Evolutionary conservation across 2,888 invertebrate species (phyloP).

Genomic region (Cloeon dipterum): DNA sequence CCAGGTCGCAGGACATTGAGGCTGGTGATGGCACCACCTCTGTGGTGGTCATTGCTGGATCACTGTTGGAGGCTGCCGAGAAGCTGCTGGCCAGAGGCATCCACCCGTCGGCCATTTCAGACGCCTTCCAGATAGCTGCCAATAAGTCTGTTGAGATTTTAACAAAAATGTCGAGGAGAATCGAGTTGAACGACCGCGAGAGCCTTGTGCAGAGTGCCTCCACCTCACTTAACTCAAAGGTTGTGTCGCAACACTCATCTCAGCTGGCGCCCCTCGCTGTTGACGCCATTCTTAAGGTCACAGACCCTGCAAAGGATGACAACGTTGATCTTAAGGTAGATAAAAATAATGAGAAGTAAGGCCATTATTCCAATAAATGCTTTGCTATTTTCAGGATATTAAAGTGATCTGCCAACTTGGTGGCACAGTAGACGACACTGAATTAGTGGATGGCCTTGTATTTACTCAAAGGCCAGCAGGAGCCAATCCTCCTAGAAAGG

Average conservation of each 20-base stretch:
- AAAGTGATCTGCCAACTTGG: constrained; percentile 93
- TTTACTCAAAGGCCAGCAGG: constrained; percentile 77
- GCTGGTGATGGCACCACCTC: constrained; percentile 99
- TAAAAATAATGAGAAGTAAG: not conserved
- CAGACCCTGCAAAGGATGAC: constrained; percentile 42
- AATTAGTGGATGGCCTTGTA: constrained; percentile 84
- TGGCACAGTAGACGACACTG: constrained; percentile 93
- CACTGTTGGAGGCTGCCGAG: constrained; percentile 81
- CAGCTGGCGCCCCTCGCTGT: constrained; percentile 92
- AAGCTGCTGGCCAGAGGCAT: constrained; percentile 82
- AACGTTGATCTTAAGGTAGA: constrained; percentile 61
- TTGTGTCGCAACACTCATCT: constrained; percentile 93
- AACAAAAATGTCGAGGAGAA: constrained; percentile 59
- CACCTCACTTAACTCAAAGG: constrained; percentile 94
- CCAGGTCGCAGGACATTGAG: constrained; percentile 95
- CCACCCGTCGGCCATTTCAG: constrained; percentile 93
- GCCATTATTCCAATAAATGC: too few species aligned
- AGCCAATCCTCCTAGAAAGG: constrained; percentile 71
- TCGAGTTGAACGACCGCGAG: constrained; percentile 67
- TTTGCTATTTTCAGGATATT: constrained; percentile 36
- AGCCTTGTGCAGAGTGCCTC: constrained; percentile 85
- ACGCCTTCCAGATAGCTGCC: constrained; percentile 82
- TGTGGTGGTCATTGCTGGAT: constrained; percentile 93
- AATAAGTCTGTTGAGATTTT: constrained; percentile 53
- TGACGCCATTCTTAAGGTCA: constrained; percentile 77